Evolutionary conservation across 1,140 invertebrate genomes (phyloP), one percentile per base, ranked within the genome.

Genomic region (Drosophila fuyamai): DNA sequence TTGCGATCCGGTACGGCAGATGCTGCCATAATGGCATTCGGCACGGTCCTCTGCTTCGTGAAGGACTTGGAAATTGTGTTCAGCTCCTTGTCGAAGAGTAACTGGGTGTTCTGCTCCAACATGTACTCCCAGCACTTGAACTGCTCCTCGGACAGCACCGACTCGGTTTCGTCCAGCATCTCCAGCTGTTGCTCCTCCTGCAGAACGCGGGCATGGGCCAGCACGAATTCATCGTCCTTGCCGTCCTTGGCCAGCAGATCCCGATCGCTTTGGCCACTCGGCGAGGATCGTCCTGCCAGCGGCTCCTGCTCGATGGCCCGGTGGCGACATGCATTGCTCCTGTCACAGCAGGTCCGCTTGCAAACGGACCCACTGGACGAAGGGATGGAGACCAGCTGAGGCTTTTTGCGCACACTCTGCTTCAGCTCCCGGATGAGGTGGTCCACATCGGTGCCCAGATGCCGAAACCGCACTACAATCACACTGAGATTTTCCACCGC

Each of bases 71-170:
- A 95, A 16, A 98, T 92, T 10, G 96, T 97, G 86, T 97, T 97
- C 46, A 97, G 91, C 92, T 97, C 97, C 85, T 97, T 97, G 92
- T 97, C 96, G 76, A 97, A 98, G 0, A 98, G 81, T 67, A 97
- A 92, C 83, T 97, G 97, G 0, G 97, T 97, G 81, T 98, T 98
- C 92, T 97, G 96, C 84, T 97, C 97, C 16, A 98, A 91, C 96
- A 98, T 97, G 81, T 97, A 98, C 79, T 98, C 97, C 97, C 97
- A 98, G 81, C 97, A 97, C 75, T 97, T 96, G 82, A 97, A 97
- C 88, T 97, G 97, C 86, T 98, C 97, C 76, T 97, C 97, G 5
- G 96, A 96, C 83, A 91, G 91, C 76, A 84, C 94, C 47, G 83
- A 95, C 93, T 93, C 95, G 66, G 92, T 96, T 93, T 95, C 94